Conservation (phyloP, 2,888 invertebrate species). For the Lasioglossum figueresi region DNA sequence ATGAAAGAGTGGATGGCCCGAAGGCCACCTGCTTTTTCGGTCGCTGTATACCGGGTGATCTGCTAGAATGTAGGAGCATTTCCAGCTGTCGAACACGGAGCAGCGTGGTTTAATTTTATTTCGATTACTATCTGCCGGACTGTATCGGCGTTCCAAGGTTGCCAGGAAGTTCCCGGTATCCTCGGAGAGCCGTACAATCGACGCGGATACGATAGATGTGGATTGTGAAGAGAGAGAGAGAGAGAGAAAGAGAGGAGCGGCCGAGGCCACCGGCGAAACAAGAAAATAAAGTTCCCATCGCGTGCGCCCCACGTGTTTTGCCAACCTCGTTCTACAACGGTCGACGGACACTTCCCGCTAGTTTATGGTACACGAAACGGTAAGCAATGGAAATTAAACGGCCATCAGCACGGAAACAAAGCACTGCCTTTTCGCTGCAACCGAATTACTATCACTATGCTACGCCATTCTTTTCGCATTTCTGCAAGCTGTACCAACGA, state of each 20-base stretch:
- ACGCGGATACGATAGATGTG: conserved; percentile 18
- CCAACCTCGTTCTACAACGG: neutral
- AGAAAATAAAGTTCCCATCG: conserved; percentile 31
- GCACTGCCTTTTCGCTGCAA: neutral
- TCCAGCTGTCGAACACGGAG: neutral
- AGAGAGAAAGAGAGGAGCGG: conserved; percentile 9
- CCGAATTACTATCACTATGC: neutral
- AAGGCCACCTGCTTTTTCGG: conserved; percentile 56
- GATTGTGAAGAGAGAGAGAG: neutral
- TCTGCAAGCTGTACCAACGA: neutral
- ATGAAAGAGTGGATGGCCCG: conserved; percentile 24
- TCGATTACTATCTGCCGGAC: neutral
- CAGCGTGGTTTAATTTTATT: conserved; percentile 3
- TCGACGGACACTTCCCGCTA: conserved; percentile 8
- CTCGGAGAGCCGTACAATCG: conserved; percentile 40
- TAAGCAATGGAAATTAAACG: neutral
- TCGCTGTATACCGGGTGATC: conserved; percentile 23
- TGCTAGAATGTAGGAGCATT: neutral
- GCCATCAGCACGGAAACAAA: neutral
- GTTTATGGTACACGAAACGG: neutral
- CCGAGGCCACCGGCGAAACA: neutral
- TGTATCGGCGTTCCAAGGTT: conserved; percentile 20
- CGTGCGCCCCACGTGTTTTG: conserved; percentile 11
- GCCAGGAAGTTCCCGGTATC: conserved; percentile 31
- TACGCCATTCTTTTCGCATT: neutral